Evolutionary conservation across 2,888 invertebrate genomes (phyloP), one percentile per base, ranked within the genome.

Genomic region (Lymantria monacha): DNA sequence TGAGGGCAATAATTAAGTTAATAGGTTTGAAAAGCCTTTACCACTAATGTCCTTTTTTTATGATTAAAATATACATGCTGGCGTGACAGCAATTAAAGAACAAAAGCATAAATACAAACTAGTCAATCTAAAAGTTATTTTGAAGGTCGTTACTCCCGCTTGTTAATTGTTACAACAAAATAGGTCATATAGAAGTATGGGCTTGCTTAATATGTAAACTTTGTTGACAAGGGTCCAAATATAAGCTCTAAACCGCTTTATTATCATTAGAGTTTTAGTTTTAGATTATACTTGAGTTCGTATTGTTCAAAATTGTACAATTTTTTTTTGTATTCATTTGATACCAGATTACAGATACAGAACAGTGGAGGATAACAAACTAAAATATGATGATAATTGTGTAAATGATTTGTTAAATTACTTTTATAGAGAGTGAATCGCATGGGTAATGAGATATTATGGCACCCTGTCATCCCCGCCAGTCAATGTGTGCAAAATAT

Each of bases 211-310:
- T 75, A 69, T 61, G 63, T 61, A 63, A 76, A 79, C 61, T 78
- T 77, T 67, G 66, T 66, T 79, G 79, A 77, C 70, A 74, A 71
- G 76, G 79, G 79, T 76, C 63, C 59, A 59, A 61, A 60, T 59
- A 63, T 56, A 60, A 63, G 57, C 56, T 53, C 54, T 61, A 68
- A 72, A 55, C 65, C 66, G 51, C 66, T 73, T 74, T 66, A 75
- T 74, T 75, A 72, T 58, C 62, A 54, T 57, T 43, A 40, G 46
- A 62, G 62, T 61, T 54, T 66, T 59, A 61, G 63, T 62, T 59
- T 53, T 49, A 52, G 42, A 58, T 51, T 48, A 52, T 60, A 57
- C 57, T 51, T 56, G 55, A 53, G 55, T 57, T 59, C 46, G 45
- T 52, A 56, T 46, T 43, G 56, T 50, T 62, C 5, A 22, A 22